These are phyloP conservation scores for Myioborus miniatus DNA, from an alignment of 2,797 vertebrate species.

Conservation along the genomic window DNA sequence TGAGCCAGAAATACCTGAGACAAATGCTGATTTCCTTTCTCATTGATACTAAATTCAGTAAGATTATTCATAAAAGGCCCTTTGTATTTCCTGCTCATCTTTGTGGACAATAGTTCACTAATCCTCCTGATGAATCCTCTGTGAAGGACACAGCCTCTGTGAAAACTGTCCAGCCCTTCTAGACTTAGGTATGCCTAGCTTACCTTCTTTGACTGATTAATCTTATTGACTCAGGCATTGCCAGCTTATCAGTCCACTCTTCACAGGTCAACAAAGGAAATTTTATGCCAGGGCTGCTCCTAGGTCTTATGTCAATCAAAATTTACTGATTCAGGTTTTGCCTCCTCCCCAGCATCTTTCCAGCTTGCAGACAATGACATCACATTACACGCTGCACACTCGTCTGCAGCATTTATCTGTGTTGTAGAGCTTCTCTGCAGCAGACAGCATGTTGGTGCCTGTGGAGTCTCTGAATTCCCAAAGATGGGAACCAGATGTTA, in stretches of 20 bases:
- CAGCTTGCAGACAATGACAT: conserved; percentile 14
- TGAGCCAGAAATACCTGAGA: background rate
- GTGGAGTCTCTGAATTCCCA: conserved; percentile 41
- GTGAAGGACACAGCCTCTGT: background rate
- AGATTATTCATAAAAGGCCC: background rate
- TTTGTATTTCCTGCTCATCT: background rate
- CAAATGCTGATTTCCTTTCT: background rate
- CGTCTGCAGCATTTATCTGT: conserved; percentile 35
- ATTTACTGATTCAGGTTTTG: background rate
- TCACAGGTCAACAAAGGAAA: conserved; percentile 41
- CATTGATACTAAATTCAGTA: background rate
- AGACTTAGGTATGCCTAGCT: background rate
- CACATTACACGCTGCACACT: background rate
- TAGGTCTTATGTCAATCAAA: conserved; percentile 1
- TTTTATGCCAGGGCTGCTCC: background rate
- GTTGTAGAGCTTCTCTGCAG: background rate
- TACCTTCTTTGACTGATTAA: background rate
- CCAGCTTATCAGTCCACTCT: background rate
- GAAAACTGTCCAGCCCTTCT: background rate
- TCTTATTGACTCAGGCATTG: conserved; percentile 34
- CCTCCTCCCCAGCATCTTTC: background rate
- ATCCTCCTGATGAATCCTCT: background rate
- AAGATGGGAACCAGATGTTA: conserved; percentile 72
- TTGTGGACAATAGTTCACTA: background rate
- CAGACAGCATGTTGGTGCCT: conserved; percentile 13